Evolutionary conservation across 2,888 invertebrate genomes (phyloP).

Genomic region (Eumerus sabulonum): DNA sequence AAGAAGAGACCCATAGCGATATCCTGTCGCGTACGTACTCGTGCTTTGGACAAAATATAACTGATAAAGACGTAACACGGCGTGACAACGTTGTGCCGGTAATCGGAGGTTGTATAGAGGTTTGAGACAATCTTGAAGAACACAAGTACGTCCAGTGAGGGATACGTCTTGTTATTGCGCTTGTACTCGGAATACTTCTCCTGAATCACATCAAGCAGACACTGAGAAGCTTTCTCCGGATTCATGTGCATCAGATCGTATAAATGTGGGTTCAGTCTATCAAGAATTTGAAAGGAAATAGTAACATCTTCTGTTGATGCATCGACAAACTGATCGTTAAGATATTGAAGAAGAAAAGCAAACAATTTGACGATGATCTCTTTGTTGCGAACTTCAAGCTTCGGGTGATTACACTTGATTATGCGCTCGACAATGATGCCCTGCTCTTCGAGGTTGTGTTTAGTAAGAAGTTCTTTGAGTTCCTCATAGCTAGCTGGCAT

Average conservation of each 20-base stretch:
- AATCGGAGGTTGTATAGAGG: conserved; percentile 94
- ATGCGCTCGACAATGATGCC: conserved; percentile 87
- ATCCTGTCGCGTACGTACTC: conserved; percentile 83
- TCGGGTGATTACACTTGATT: conserved; percentile 92
- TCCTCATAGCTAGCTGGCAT: conserved; percentile 84
- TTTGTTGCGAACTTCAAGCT: conserved; percentile 88
- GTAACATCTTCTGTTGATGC: conserved; percentile 78
- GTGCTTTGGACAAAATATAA: conserved; percentile 85
- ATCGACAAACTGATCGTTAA: conserved; percentile 84
- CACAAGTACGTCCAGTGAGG: conserved; percentile 85
- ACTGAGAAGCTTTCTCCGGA: conserved; percentile 84
- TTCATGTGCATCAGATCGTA: conserved; percentile 87
- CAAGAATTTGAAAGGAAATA: conserved; percentile 82
- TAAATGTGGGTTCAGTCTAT: conserved; percentile 81
- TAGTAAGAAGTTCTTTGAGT: conserved; percentile 82
- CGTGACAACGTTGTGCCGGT: conserved; percentile 92
- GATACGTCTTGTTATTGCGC: conserved; percentile 82
- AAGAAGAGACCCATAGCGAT: conserved; percentile 89
- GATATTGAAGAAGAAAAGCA: conserved; percentile 87
- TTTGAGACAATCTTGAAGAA: conserved; percentile 89
- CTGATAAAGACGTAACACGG: conserved; percentile 91
- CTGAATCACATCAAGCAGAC: conserved; percentile 84
- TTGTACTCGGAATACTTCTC: conserved; percentile 85
- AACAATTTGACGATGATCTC: conserved; percentile 87
- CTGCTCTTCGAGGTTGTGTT: conserved; percentile 84